These are phyloP conservation scores for Xiphophorus couchianus DNA, from an alignment of 2,113 vertebrate genomes.

Conservation along the genomic window DNA sequence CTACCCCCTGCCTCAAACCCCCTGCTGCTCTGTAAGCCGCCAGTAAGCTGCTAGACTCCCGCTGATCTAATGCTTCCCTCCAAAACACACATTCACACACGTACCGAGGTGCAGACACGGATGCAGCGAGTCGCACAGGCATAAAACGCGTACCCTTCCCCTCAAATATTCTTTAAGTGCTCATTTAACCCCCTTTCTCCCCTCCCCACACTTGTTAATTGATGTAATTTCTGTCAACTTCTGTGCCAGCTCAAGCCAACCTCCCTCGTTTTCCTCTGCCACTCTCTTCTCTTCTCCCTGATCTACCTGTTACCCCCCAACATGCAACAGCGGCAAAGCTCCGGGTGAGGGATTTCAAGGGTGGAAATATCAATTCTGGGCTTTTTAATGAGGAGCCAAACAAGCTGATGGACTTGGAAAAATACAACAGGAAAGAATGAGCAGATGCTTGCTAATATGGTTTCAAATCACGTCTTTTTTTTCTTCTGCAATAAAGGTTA, in stretches of 20 bases:
- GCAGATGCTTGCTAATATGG: slow-evolving; percentile 36
- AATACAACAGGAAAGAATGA: slow-evolving; percentile 13
- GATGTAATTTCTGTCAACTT: slow-evolving; percentile 68
- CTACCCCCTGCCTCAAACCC: slow-evolving; percentile 54
- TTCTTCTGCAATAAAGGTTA: slow-evolving; percentile 22
- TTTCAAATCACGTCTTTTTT: slow-evolving; percentile 36
- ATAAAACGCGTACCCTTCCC: slow-evolving; percentile 24
- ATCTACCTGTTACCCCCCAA: slow-evolving; percentile 65
- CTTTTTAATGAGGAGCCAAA: slow-evolving; percentile 49
- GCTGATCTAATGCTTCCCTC: slow-evolving; percentile 63
- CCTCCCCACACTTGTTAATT: slow-evolving; percentile 31
- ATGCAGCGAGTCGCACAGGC: slow-evolving; percentile 16
- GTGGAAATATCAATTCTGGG: slow-evolving; percentile 32
- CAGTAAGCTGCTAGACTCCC: slow-evolving; percentile 71
- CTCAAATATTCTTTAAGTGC: slow-evolving; percentile 67
- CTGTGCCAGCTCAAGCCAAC: slow-evolving; percentile 47
- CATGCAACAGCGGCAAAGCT: slow-evolving; percentile 34
- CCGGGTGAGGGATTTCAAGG: slow-evolving; percentile 24
- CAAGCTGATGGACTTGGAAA: slow-evolving; percentile 19
- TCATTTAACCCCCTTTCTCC: slow-evolving; percentile 56
- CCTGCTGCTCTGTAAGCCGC: slow-evolving; percentile 71
- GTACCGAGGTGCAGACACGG: slow-evolving; percentile 9
- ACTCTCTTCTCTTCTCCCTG: slow-evolving; percentile 20
- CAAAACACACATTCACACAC: slow-evolving; percentile 56
- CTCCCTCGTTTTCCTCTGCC: slow-evolving; percentile 9